Percentiles rank a stretch among this genome's conserved stretches.
phyloP scores from a whole-genome alignment of 1,140 invertebrate species.

The Pseudomyrmex concolor region DNA sequence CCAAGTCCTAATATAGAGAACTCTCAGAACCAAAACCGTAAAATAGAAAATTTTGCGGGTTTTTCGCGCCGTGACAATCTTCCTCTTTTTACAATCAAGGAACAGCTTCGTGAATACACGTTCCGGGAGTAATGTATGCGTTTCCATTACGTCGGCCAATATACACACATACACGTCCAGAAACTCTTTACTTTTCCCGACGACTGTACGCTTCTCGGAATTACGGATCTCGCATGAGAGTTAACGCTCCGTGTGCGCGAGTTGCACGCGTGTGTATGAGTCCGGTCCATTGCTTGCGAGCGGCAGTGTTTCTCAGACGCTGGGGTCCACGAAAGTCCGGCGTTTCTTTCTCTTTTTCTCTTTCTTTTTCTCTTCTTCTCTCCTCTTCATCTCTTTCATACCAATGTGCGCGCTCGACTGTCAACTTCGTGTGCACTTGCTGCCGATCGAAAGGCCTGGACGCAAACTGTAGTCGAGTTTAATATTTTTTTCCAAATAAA shows the following conservation, averaged over 20 bases:
- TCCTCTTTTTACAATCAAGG: conserved; percentile 12
- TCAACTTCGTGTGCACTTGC: too few species aligned
- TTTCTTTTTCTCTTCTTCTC: too few species aligned
- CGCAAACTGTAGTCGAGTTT: too few species aligned
- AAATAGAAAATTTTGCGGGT: conserved; percentile 46
- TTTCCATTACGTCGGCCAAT: conserved; percentile 62
- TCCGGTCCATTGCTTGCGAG: conserved; percentile 75
- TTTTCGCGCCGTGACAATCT: conserved; percentile 48
- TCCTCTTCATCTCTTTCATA: too few species aligned
- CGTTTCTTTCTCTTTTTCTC: conserved; percentile 12
- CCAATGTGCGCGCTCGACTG: too few species aligned
- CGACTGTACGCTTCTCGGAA: conserved; percentile 84
- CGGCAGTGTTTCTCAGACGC: conserved; percentile 75
- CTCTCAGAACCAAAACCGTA: background rate
- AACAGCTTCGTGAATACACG: conserved; percentile 75
- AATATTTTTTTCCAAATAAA: too few species aligned
- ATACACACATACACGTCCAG: background rate
- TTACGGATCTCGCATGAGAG: conserved; percentile 74
- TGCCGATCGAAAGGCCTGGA: too few species aligned
- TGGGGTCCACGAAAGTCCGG: conserved; percentile 9
- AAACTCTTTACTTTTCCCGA: conserved; percentile 77
- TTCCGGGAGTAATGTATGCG: conserved; percentile 62
- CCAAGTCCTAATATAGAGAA: conserved; percentile 28
- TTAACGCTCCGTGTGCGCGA: conserved; percentile 46
- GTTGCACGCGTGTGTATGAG: conserved; percentile 41